Percentiles rank a stretch among this genome's conserved stretches.
Conservation (phyloP, 1,140 invertebrate genomes). For the Pseudomyrmex flavicornis region DNA sequence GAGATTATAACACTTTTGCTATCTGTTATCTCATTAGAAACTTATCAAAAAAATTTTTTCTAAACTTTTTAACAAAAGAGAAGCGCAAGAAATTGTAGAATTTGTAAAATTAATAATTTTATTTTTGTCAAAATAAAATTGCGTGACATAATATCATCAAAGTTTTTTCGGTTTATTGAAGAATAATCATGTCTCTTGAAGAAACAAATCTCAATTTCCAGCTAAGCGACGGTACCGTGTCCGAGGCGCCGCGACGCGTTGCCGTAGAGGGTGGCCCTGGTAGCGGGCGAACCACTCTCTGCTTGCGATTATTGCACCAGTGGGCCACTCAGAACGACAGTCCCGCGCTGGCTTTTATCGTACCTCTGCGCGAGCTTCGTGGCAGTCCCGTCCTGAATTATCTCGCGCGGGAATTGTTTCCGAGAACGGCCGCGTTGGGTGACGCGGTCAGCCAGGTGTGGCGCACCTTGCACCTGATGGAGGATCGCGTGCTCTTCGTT, state of each 20-base stretch:
- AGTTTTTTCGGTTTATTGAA: not conserved
- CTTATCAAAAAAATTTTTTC: too few relatives aligned
- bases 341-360: slow-evolving; percentile 84
- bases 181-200: not conserved
- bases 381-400: slow-evolving; percentile 82
- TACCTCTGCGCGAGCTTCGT: slow-evolving; percentile 85
- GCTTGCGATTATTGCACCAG: slow-evolving; percentile 85
- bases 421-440: slow-evolving; percentile 74
- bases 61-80: too few relatives aligned
- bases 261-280: slow-evolving; percentile 86
- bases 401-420: slow-evolving; percentile 84
- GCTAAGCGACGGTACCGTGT: slow-evolving; percentile 83
- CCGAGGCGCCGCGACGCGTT: slow-evolving; percentile 84
- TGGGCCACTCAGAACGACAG: slow-evolving; percentile 85
- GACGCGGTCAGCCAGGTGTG: slow-evolving; percentile 80
- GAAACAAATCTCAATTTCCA: slow-evolving; percentile 64
- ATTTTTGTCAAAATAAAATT: slow-evolving; percentile 5
- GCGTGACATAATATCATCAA: not conserved
- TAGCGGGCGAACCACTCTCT: slow-evolving; percentile 85
- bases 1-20: not conserved
- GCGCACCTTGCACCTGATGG: slow-evolving; percentile 83
- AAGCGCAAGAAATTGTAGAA: too few relatives aligned
- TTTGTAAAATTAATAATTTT: not conserved
- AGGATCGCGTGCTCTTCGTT: slow-evolving; percentile 85
- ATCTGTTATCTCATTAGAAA: not conserved